Evolutionary conservation across 2,113 vertebrate species (phyloP), one percentile per base, ranked within the genome.

Genomic region (Telmatochromis sp.): DNA sequence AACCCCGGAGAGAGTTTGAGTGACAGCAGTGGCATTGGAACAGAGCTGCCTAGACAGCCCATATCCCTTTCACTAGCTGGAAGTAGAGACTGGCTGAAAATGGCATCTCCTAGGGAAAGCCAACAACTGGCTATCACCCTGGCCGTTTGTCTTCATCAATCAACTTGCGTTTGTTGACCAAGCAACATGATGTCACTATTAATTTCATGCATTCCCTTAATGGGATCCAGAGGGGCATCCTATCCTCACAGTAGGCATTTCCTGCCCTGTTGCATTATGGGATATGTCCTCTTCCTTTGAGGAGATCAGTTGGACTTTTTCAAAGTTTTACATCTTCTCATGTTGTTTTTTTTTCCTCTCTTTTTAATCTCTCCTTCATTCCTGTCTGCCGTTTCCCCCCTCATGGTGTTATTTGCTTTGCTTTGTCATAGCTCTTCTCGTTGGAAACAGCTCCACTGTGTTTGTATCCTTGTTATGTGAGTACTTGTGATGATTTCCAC

Each of bases 91-190:
- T 90, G 87, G 91, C 93, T 94, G 92, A 91, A 94, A 91, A 92
- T 95, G 93, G 93, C 95, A 95, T 96, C 94, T 96, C 95, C 95
- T 86, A 94, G 95, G 94, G 96, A 96, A 96, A 94, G 94, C 90
- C 95, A 91, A 95, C 96, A 96, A 89, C 91, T 93, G 96, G 94
- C 92, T 89, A 95, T 97, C 97, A 96, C 95, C 94, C 95, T 91
- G 94, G 94, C 93, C 94, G 91, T 96, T 97, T 97, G 97, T 96
- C 96, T 96, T 97, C 97, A 97, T 98, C 96, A 97, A 96, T 97
- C 97, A 97, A 95, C 90, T 82, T 4, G 9, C 88, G 89, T 97
- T 96, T 98, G 96, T 97, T 98, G 97, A 97, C 97, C 91, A 92
- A 97, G 96, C 95, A 98, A 97, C 96, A 94, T 95, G 96, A 92